Conservation (phyloP, 2,113 vertebrate genomes). For the Silurus glanis region DNA sequence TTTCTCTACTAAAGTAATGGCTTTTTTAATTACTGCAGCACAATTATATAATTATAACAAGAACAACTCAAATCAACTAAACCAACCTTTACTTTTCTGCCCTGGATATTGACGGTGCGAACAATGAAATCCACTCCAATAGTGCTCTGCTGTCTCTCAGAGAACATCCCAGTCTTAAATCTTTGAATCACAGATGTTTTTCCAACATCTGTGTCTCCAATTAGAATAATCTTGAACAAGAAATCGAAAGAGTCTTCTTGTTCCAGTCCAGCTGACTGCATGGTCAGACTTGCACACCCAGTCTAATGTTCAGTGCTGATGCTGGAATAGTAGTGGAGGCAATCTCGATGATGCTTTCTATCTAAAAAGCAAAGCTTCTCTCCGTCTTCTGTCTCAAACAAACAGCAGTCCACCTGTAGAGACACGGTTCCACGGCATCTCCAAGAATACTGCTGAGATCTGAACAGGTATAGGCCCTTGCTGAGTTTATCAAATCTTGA, state of each 20-base stretch:
- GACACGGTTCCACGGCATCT: constrained; percentile 37
- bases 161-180: constrained; percentile 85
- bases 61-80: not conserved
- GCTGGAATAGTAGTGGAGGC: not conserved
- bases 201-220: constrained; percentile 94
- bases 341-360: not conserved
- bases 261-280: constrained; percentile 72
- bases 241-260: constrained; percentile 88
- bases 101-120: constrained; percentile 82
- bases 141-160: constrained; percentile 88
- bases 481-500: not conserved
- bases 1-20: not conserved
- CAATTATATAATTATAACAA: not conserved
- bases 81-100: constrained; percentile 91
- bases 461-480: not conserved
- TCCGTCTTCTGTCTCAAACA: constrained; percentile 28
- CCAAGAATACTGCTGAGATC: constrained; percentile 33
- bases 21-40: not conserved
- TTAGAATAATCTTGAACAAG: constrained; percentile 94
- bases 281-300: constrained; percentile 55
- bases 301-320: not conserved
- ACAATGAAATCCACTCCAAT: constrained; percentile 97
- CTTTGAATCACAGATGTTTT: constrained; percentile 96
- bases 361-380: constrained; percentile 26
- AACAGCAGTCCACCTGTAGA: constrained; percentile 8